These are phyloP conservation scores for Chrysocyon brachyurus DNA, from an alignment of 2,797 vertebrate genomes.

Conservation along the genomic window DNA sequence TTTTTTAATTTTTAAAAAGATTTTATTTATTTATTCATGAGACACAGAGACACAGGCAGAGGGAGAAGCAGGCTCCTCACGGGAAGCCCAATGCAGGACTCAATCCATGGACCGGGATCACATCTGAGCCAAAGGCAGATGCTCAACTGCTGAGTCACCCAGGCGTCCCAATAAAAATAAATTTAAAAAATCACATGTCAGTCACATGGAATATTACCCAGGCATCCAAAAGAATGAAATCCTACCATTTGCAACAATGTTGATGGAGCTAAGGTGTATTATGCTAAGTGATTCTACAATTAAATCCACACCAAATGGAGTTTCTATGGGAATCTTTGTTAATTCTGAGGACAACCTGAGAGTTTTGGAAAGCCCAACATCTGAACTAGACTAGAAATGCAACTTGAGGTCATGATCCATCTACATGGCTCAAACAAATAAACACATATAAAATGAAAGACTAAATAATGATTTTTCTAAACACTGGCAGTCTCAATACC, in stretches of 20 bases:
- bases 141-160: no score
- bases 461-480: background rate
- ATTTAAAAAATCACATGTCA: background rate
- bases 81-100: no score
- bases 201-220: background rate
- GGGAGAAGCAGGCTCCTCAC: no score
- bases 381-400: background rate
- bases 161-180: no score
- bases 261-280: background rate
- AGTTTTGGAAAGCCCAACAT: background rate
- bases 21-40: no score
- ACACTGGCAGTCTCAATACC: background rate
- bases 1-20: no score
- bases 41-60: no score
- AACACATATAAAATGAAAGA: background rate
- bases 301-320: conserved; percentile 43
- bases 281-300: background rate
- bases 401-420: background rate
- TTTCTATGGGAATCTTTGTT: conserved; percentile 64
- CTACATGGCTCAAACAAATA: conserved; percentile 60
- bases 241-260: background rate
- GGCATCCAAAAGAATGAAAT: background rate
- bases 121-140: no score
- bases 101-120: no score
- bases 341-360: background rate